Evolutionary conservation across 2,113 vertebrate species (phyloP).

Genomic region (Anser cygnoides): DNA sequence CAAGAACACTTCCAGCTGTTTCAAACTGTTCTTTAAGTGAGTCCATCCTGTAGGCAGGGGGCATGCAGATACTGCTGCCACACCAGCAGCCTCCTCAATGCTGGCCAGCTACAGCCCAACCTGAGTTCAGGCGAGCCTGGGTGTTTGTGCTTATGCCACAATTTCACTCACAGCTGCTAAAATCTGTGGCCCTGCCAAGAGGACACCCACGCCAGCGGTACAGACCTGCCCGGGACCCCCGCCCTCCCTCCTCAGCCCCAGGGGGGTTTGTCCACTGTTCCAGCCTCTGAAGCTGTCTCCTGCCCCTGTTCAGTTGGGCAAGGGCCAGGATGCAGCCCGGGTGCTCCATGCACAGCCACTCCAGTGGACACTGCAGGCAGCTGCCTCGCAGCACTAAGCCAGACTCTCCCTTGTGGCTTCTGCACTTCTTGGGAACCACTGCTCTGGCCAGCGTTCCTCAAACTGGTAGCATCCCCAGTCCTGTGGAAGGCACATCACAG

Average conservation of each 20-base stretch:
- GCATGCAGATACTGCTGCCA: rapidly evolving
- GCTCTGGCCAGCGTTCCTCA: neutral
- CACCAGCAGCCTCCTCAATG: too few relatives aligned
- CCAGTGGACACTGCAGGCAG: neutral
- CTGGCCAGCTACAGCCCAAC: neutral
- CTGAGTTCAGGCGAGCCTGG: rapidly evolving
- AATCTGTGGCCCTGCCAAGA: neutral
- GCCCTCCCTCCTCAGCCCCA: rapidly evolving
- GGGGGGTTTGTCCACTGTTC: neutral
- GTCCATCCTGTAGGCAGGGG: neutral
- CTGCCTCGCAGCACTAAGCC: neutral
- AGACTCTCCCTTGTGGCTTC: rapidly evolving
- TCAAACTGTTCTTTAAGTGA: neutral
- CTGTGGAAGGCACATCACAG: neutral
- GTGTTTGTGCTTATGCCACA: neutral
- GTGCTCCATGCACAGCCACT: rapidly evolving
- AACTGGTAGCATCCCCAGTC: neutral
- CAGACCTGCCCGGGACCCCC: neutral
- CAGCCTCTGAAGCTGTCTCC: neutral
- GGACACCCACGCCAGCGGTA: rapidly evolving
- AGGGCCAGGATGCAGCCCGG: neutral
- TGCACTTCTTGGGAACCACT: rapidly evolving
- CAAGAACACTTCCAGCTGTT: neutral
- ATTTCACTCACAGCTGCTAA: neutral
- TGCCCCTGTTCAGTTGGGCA: neutral